Conservation (phyloP, 1,140 invertebrate genomes). For the Eriocheir sinensis region DNA sequence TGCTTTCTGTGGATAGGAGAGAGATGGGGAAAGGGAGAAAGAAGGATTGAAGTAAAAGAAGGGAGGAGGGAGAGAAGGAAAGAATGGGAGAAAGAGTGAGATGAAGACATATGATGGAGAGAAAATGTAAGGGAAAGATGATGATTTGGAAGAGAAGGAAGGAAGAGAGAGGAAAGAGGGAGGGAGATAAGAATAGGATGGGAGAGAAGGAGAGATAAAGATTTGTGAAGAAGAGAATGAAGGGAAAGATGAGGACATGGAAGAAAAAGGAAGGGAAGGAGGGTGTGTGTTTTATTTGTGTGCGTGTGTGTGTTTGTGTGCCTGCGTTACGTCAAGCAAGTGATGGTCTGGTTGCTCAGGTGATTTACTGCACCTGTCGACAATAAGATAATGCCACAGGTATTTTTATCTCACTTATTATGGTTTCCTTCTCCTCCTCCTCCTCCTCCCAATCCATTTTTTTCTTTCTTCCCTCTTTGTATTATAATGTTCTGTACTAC, state of each 20-base stretch:
- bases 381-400: neutral
- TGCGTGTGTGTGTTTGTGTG: neutral
- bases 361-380: neutral
- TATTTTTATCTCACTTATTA: neutral
- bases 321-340: neutral
- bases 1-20: neutral
- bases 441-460: neutral
- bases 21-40: neutral
- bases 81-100: neutral
- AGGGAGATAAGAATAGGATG: conserved; percentile 18
- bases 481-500: neutral
- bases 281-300: neutral
- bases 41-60: neutral
- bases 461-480: neutral
- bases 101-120: too few relatives aligned
- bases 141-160: neutral
- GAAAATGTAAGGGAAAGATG: neutral
- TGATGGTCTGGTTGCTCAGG: neutral
- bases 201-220: conserved; percentile 18
- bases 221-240: too few relatives aligned
- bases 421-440: neutral
- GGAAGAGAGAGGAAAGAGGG: conserved; percentile 18
- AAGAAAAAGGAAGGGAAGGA: neutral
- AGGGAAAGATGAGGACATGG: neutral
- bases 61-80: neutral